Conservation (phyloP, 2,113 vertebrate genomes). For the Platichthys stellatus region DNA sequence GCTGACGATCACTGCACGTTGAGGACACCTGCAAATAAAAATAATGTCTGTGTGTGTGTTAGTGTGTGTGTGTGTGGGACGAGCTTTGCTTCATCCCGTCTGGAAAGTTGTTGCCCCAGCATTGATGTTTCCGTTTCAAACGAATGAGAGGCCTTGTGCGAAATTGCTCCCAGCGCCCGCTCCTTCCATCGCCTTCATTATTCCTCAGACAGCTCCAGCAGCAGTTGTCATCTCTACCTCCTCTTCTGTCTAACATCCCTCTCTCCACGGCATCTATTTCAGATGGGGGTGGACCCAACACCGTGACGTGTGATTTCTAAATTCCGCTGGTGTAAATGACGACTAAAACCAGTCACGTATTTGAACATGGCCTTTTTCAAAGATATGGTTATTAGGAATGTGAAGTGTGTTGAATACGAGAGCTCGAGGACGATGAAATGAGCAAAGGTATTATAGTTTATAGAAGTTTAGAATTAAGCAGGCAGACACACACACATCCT, state of each 20-base stretch:
- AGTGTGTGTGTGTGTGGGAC: slow-evolving; percentile 11
- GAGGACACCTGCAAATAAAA: slow-evolving; percentile 5
- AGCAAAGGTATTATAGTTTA: not conserved
- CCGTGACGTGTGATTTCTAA: not conserved
- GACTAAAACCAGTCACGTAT: slow-evolving; percentile 6
- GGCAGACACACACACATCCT: slow-evolving; percentile 3
- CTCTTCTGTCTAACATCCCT: slow-evolving; percentile 1
- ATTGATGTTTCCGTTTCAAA: slow-evolving; percentile 15
- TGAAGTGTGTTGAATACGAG: not conserved
- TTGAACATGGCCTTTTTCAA: not conserved
- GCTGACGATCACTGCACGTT: not conserved
- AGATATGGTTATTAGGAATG: not conserved
- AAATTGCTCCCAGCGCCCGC: not conserved
- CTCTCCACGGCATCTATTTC: slow-evolving; percentile 10
- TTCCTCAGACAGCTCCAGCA: slow-evolving; percentile 13
- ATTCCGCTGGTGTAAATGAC: not conserved
- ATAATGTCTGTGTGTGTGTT: not conserved
- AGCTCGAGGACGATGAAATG: not conserved
- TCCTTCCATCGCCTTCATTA: slow-evolving; percentile 27
- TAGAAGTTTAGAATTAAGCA: not conserved
- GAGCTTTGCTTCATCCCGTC: slow-evolving; percentile 12
- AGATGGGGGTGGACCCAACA: slow-evolving; percentile 30
- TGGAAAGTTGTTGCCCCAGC: slow-evolving; percentile 7
- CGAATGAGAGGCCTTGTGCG: slow-evolving; percentile 14
- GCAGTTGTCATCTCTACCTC: slow-evolving; percentile 25